These are phyloP conservation scores for Drosophila mulleri DNA, from an alignment of 2,888 invertebrate species.

Conservation along the genomic window DNA sequence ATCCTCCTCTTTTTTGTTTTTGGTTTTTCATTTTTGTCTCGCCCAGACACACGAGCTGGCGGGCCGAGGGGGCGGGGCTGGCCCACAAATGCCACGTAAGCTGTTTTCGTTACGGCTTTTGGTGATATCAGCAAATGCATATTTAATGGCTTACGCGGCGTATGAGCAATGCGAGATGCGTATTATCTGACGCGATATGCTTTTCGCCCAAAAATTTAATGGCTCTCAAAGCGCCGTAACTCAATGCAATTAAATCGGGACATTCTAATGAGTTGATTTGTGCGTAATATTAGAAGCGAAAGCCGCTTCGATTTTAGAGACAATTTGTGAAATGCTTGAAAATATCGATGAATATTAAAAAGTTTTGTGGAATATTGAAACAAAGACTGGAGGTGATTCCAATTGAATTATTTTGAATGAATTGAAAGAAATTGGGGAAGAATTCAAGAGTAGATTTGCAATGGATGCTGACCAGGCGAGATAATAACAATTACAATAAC, in stretches of 20 bases:
- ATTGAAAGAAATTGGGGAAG: too few relatives aligned
- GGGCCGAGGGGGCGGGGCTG: neutral
- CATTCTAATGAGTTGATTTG: conserved; percentile 15
- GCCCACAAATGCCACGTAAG: conserved; percentile 66
- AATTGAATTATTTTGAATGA: neutral
- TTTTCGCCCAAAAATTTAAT: conserved; percentile 35
- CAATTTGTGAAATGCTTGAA: neutral
- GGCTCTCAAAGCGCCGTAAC: conserved; percentile 37
- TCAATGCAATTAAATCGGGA: conserved; percentile 25
- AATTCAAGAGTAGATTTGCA: neutral
- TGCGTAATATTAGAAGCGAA: neutral
- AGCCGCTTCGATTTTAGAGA: neutral
- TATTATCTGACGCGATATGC: conserved; percentile 36
- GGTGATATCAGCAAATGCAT: conserved; percentile 79
- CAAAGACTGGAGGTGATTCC: fast-evolving
- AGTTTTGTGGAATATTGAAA: neutral
- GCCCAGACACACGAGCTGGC: conserved; percentile 12
- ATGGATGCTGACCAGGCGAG: too few relatives aligned
- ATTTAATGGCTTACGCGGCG: conserved; percentile 74
- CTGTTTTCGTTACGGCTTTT: conserved; percentile 77
- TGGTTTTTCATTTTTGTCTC: neutral
- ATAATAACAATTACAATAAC: too few relatives aligned
- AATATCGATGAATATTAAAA: neutral
- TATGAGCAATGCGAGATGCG: conserved; percentile 64
- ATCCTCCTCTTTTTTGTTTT: conserved; percentile 8